Conservation (phyloP, 2,113 vertebrate genomes). For the Ifrita kowaldi region DNA sequence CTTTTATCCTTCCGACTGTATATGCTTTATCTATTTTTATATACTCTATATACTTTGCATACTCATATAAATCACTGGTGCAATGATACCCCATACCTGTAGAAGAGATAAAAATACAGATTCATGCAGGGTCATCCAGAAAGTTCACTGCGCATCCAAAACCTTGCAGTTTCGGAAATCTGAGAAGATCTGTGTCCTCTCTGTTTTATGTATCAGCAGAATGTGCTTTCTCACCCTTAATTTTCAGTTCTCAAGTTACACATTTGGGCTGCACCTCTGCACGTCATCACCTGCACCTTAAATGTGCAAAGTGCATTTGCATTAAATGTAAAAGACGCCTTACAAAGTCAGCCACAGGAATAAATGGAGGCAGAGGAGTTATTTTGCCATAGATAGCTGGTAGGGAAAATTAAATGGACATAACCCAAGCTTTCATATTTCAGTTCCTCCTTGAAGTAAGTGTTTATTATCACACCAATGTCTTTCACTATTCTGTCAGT, state of each 20-base stretch:
- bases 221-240: not conserved
- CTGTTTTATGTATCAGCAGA: not conserved
- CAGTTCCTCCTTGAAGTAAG: not conserved
- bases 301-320: not conserved
- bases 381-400: not conserved
- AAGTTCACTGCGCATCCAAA: not conserved
- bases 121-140: not conserved
- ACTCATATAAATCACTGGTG: not conserved
- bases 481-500: not conserved
- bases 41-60: not conserved
- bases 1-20: not conserved
- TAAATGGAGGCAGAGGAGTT: not conserved
- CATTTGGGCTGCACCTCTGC: not conserved
- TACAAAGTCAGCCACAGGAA: not conserved
- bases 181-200: not conserved
- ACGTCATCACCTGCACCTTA: not conserved
- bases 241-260: not conserved
- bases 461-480: not conserved
- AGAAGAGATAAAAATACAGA: not conserved
- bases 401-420: not conserved
- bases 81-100: accelerated
- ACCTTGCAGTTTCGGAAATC: accelerated
- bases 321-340: not conserved
- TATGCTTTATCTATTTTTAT: not conserved
- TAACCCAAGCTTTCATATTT: not conserved